Evolutionary conservation across 1,140 invertebrate genomes (phyloP).

Genomic region (Chionoecetes opilio): DNA sequence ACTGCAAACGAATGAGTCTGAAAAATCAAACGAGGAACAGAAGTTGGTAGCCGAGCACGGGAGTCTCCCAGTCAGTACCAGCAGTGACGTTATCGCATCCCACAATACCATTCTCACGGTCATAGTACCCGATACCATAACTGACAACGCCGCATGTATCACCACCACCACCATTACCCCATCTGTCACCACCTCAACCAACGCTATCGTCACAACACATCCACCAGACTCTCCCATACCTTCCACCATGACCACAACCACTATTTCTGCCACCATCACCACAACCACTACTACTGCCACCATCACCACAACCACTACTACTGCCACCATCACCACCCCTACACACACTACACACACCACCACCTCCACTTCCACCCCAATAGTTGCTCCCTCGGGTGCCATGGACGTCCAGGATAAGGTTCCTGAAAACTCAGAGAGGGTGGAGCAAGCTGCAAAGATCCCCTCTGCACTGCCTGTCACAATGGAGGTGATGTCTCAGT

Average conservation of each 20-base stretch:
- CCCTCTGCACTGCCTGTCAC: slow-evolving; percentile 39
- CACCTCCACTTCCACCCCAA: not conserved
- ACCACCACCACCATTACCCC: not conserved
- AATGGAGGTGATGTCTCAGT: slow-evolving; percentile 63
- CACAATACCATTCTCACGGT: not conserved
- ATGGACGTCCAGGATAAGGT: slow-evolving; percentile 10
- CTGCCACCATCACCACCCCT: not conserved
- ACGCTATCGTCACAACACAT: not conserved
- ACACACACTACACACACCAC: slow-evolving; percentile 5
- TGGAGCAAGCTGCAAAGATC: slow-evolving; percentile 45
- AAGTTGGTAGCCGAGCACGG: not conserved
- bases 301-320: slow-evolving; percentile 38
- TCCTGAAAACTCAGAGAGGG: slow-evolving; percentile 48
- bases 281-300: slow-evolving; percentile 8
- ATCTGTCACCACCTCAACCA: not conserved
- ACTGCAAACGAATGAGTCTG: slow-evolving; percentile 42
- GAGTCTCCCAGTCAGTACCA: slow-evolving; percentile 39
- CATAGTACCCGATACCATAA: not conserved
- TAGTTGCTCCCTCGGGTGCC: not conserved
- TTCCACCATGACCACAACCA: slow-evolving; percentile 28
- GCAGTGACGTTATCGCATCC: slow-evolving; percentile 16
- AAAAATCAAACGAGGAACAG: slow-evolving; percentile 52
- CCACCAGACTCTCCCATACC: not conserved
- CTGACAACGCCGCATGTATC: not conserved
- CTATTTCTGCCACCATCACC: not conserved